Percentiles rank a stretch among this genome's conserved stretches.
Evolutionary conservation across 2,113 vertebrate species (phyloP).

Genomic region (Etheostoma cragini): DNA sequence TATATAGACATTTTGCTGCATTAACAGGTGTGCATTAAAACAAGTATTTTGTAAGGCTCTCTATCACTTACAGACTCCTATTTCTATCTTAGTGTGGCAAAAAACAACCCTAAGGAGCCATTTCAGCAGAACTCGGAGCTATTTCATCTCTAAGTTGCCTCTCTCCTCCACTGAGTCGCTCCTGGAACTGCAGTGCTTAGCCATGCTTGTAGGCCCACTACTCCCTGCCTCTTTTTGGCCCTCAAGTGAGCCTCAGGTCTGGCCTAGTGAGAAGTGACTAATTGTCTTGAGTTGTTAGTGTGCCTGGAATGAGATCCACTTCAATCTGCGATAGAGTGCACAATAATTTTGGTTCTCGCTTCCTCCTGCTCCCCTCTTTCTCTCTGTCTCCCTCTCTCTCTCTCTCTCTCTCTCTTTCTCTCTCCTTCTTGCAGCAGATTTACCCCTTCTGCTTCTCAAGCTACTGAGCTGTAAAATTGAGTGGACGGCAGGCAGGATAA

Average conservation of each 20-base stretch:
- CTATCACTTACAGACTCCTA: background rate
- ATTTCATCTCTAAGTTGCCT: conserved; percentile 46
- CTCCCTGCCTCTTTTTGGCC: conserved; percentile 49
- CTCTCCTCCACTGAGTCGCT: conserved; percentile 39
- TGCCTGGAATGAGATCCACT: conserved; percentile 74
- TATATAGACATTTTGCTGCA: background rate
- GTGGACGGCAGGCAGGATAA: conserved; percentile 80
- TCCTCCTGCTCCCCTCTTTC: conserved; percentile 33
- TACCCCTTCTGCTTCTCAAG: conserved; percentile 82
- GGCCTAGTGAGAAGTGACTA: conserved; percentile 80
- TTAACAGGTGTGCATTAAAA: background rate
- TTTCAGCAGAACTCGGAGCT: conserved; percentile 30
- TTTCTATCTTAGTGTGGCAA: conserved; percentile 24
- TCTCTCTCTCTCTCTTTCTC: conserved; percentile 30
- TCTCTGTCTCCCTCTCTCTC: conserved; percentile 25
- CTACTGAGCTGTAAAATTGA: conserved; percentile 88
- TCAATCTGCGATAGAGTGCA: conserved; percentile 72
- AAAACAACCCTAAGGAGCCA: conserved; percentile 13
- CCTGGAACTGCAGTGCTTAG: conserved; percentile 51
- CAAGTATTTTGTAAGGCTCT: conserved; percentile 13
- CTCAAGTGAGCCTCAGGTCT: conserved; percentile 70
- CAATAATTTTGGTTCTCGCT: conserved; percentile 71
- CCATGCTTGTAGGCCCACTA: conserved; percentile 43
- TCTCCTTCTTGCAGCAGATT: conserved; percentile 75
- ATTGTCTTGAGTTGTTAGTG: conserved; percentile 78